A percentile compares a stretch with the other conserved stretches of the same genome.
These are phyloP conservation scores for Epicauta chinensis DNA, from an alignment of 1,140 invertebrate genomes.

Conservation along the genomic window DNA sequence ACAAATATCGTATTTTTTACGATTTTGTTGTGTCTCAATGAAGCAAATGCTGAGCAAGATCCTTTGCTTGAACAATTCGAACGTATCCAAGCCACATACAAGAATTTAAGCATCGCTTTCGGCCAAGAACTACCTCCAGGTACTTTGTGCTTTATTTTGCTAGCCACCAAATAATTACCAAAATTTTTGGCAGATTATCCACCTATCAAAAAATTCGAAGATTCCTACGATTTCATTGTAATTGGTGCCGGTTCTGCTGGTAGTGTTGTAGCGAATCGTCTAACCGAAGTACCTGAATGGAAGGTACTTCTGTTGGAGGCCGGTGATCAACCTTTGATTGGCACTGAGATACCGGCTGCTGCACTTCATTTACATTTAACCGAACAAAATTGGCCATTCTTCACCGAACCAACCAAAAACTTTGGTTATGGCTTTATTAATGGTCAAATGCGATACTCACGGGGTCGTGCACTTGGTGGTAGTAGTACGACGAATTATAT, in stretches of 20 bases:
- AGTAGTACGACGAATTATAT: slow-evolving; percentile 78
- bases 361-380: slow-evolving; percentile 61
- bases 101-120: no score
- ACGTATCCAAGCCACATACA: no score
- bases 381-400: slow-evolving; percentile 71
- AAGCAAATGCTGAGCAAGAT: no score
- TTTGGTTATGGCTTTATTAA: slow-evolving; percentile 54
- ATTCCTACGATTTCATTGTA: slow-evolving; percentile 28
- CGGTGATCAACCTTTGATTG: slow-evolving; percentile 56
- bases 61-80: no score
- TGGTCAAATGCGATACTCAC: slow-evolving; percentile 51
- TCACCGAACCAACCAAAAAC: slow-evolving; percentile 59
- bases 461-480: slow-evolving; percentile 63
- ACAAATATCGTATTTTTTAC: no score
- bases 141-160: no score
- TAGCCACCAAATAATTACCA: no score
- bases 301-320: slow-evolving; percentile 66
- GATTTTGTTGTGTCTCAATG: no score
- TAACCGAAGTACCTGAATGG: slow-evolving; percentile 62
- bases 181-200: no score
- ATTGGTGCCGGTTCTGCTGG: slow-evolving; percentile 45
- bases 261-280: slow-evolving; percentile 51
- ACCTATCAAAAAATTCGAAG: no score
- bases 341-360: slow-evolving; percentile 65
- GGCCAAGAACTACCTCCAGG: no score